These are phyloP conservation scores for Cancer borealis DNA, from an alignment of 2,888 invertebrate species.

Conservation along the genomic window DNA sequence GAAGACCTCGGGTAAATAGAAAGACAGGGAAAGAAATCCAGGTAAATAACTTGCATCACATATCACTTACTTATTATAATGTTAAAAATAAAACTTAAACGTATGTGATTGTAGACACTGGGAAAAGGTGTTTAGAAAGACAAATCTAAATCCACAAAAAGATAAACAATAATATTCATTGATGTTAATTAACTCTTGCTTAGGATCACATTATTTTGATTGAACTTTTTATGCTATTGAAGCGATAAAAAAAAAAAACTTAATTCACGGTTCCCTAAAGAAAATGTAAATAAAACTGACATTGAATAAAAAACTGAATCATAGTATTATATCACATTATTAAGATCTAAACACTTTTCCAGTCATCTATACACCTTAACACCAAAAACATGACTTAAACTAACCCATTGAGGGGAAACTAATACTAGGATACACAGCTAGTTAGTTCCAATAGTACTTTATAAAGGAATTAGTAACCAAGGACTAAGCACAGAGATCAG, in stretches of 20 bases:
- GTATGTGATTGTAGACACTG: not conserved
- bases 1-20: constrained; percentile 60
- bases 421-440: not conserved
- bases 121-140: not conserved
- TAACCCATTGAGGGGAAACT: not conserved
- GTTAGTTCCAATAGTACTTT: not conserved
- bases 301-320: not conserved
- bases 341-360: not conserved
- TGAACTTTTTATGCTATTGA: too few species aligned
- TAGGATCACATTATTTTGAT: too few species aligned
- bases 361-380: not conserved
- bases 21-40: not conserved
- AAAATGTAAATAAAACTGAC: too few species aligned
- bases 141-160: not conserved
- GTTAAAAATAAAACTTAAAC: not conserved
- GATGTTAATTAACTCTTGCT: not conserved
- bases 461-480: not conserved
- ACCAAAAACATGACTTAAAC: not conserved
- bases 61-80: not conserved
- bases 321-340: not conserved
- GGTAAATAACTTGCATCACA: not conserved
- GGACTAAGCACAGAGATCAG: not conserved
- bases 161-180: not conserved
- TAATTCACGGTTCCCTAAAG: too few species aligned
- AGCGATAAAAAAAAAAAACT: too few species aligned